Evolutionary conservation across 2,888 invertebrate genomes (phyloP), one percentile per base, ranked within the genome.

Genomic region (Boloria selene): DNA sequence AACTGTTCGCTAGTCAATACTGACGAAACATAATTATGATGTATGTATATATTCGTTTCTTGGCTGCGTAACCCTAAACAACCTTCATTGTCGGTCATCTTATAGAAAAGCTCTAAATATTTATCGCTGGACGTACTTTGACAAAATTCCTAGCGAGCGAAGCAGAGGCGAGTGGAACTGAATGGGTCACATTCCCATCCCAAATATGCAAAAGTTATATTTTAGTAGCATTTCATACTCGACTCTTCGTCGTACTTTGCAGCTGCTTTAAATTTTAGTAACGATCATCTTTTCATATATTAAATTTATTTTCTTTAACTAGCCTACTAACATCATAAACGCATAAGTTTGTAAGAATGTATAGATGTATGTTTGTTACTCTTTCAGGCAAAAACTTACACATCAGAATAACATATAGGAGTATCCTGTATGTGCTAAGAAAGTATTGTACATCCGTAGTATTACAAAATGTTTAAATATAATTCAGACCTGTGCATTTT

Each of bases 151-250:
- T 75, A 54, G 75, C 78, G 77, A 75, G 77, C 74, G 72, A 70
- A 71, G 70, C 71, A 74, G 73, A 74, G 75, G 75, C 77, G 76
- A 75, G 73, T 77, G 72, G 75, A 54, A 75, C 77, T 79, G 78
- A 80, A 81, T 80, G 79, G 79, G 78, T 77, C 76, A 73, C 80
- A 86, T 87, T 83, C 83, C 78, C 70, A 76, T 70, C 72, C 71
- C 76, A 79, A 82, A 81, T 81, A 82, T 82, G 81, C 79, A 77
- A 75, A 77, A 83, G 76, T 82, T 83, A 82, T 82, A 82, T 83
- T 83, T 80, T 72, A 80, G 75, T 72, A 72, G 72, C 73, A 75
- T 73, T 73, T 73, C 70, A 74, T 72, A 64, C 71, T 69, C 64
- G 61, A 68, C 72, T 71, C 67, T 66, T 65, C 68, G 63, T 66